Base-by-base conservation (phyloP, 2,113 vertebrate species). In the Centrocercus urophasianus region DNA sequence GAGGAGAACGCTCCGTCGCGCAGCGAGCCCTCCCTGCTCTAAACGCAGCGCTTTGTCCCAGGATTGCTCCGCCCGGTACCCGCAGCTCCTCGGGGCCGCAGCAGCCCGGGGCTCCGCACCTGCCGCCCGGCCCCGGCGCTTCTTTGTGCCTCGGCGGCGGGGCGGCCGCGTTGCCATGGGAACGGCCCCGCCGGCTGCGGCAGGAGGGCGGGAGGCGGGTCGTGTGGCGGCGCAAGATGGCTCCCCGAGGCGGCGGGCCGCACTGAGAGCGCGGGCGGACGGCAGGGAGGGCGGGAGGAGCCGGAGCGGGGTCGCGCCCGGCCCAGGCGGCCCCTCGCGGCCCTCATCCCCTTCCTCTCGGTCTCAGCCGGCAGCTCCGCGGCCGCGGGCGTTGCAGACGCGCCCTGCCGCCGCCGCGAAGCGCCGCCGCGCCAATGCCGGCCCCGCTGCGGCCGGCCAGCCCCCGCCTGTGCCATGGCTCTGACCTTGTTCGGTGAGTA, bases 31-130 rank as follows among this genome's bases (percentile, higher is more conserved):
- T 13, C 12, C 4, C 8, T 6, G 22, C 69, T 36, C 65, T 27
- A 5, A 16, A 40, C 59, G 43, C 10, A 21, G 0, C 0, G 54
- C n/a, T 63, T 72, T 69, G 74, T 22, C 25, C 3, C 27, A 5
- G 17, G 22, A 12, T 30, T 4, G 1, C 1, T 70, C 27, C 25
- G 12, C 4, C 9, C 2, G 64, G 16, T 6, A 8, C 40, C 38
- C 7, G 36, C 64, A 25, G 66, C 59, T 10, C 17, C 56, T 15
- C 5, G 27, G 15, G 54, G 16, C 54, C 28, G 14, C 9, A 28
- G 52, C 50, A 15, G 52, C 57, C 34, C 21, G 4, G 13, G 60
- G 60, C 60, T 38, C 34, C 59, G 34, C 59, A 24, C 22, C 34
- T 22, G n/a, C 13, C 21, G 22, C 59, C 21, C 22, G 50, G 50